Conservation (phyloP, 2,113 vertebrate species). For the Clinocottus analis region DNA sequence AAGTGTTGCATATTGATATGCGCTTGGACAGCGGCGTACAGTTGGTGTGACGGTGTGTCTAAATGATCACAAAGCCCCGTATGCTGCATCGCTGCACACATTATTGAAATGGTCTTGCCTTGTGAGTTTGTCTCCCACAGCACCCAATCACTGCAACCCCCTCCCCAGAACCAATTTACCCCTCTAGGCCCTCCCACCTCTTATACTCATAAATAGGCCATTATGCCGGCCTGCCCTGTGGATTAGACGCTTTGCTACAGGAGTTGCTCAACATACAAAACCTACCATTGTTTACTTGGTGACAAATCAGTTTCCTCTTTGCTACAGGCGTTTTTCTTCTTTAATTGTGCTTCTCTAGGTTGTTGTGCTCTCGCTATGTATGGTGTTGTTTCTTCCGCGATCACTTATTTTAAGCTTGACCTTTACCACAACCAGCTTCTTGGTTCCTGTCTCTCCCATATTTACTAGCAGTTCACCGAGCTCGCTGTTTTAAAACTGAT, state of each 20-base stretch:
- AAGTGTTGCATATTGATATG: constrained; percentile 31
- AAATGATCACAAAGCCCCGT: constrained; percentile 41
- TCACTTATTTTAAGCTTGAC: constrained; percentile 31
- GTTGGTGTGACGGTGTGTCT: constrained; percentile 4
- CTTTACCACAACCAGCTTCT: constrained; percentile 7
- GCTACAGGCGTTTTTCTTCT: constrained; percentile 40
- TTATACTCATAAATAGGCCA: constrained; percentile 72
- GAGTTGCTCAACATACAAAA: constrained; percentile 71
- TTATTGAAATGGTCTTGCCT: constrained; percentile 37
- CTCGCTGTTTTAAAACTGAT: constrained; percentile 16
- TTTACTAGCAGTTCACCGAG: constrained; percentile 2
- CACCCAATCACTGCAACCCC: constrained; percentile 41
- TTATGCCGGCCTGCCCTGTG: constrained; percentile 66
- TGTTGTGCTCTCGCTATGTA: background rate
- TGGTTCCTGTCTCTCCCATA: background rate
- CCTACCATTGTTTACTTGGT: constrained; percentile 61
- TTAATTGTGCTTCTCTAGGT: constrained; percentile 11
- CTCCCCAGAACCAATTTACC: constrained; percentile 63
- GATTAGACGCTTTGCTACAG: constrained; percentile 72
- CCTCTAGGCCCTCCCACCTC: constrained; percentile 64
- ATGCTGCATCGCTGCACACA: background rate
- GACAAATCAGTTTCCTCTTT: constrained; percentile 59
- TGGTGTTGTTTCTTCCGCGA: background rate
- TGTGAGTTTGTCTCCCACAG: constrained; percentile 43
- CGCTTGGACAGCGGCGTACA: constrained; percentile 7